phyloP scores from a whole-genome alignment of 2,113 vertebrate genomes.

The Sphyrna mokarran region DNA sequence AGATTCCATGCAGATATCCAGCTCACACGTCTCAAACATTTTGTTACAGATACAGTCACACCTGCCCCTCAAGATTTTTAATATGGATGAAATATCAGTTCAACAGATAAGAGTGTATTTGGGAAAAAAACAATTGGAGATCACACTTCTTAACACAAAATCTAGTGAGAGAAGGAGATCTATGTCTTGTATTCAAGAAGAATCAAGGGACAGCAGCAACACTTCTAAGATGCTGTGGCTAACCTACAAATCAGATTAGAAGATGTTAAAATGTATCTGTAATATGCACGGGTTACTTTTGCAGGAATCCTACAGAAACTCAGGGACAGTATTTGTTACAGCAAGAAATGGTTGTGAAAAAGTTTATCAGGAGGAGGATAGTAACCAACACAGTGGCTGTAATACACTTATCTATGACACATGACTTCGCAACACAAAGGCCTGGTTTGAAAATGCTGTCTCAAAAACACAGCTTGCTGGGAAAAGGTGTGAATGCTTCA shows the following conservation, averaged over 20 bases:
- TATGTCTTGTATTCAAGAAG: neutral
- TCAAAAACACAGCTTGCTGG: neutral
- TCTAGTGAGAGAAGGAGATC: neutral
- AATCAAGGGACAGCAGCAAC: neutral
- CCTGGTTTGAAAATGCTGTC: neutral
- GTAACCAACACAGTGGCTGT: neutral
- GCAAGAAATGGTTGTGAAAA: neutral
- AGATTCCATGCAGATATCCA: neutral
- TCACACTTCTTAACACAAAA: neutral
- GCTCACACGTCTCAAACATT: neutral
- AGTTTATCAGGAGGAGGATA: neutral
- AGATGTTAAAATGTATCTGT: neutral
- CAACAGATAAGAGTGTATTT: neutral
- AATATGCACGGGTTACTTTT: neutral
- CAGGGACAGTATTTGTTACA: neutral
- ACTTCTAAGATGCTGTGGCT: neutral
- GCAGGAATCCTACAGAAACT: neutral
- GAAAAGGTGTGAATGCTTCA: neutral
- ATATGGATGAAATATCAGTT: neutral
- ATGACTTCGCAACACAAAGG: neutral
- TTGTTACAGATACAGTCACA: neutral
- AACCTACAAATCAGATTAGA: neutral
- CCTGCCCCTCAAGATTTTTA: neutral
- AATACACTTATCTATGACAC: neutral
- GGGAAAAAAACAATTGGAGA: neutral